phyloP scores from a whole-genome alignment of 35 echinoderm and acorn worm species.

The Eucidaris tribuloides region DNA sequence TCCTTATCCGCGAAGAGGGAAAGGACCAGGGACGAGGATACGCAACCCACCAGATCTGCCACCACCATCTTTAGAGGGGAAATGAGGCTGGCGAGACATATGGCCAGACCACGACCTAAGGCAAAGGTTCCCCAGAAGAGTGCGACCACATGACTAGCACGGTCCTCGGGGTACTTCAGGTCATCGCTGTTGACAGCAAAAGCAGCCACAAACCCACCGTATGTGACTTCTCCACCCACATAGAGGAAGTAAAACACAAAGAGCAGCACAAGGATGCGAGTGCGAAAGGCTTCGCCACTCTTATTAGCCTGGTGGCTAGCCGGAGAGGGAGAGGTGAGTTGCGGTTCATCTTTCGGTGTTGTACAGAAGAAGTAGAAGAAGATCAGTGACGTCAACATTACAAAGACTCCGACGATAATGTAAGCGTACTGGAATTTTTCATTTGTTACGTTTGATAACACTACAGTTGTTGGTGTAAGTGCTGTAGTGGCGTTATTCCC shows the following conservation, averaged over 20 bases:
- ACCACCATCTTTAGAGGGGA: slow-evolving; percentile 67
- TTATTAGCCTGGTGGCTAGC: too few relatives aligned
- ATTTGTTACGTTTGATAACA: background rate
- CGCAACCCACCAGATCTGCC: slow-evolving; percentile 41
- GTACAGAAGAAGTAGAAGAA: slow-evolving; percentile 88
- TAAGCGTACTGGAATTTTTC: slow-evolving; percentile 37
- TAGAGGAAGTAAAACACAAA: slow-evolving; percentile 91
- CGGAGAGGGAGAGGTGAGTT: too few relatives aligned
- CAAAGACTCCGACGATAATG: slow-evolving; percentile 62
- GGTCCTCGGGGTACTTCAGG: background rate
- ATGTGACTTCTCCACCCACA: slow-evolving; percentile 69
- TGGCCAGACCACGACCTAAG: slow-evolving; percentile 60
- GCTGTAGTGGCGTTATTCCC: background rate
- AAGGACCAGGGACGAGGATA: slow-evolving; percentile 27
- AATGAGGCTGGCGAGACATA: slow-evolving; percentile 63
- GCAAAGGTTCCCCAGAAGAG: slow-evolving; percentile 91
- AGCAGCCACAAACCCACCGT: slow-evolving; percentile 71
- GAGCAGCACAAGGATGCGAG: slow-evolving; percentile 39
- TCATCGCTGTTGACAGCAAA: slow-evolving; percentile 37
- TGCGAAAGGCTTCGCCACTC: slow-evolving; percentile 45
- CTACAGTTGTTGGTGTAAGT: background rate
- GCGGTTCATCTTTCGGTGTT: slow-evolving; percentile 17
- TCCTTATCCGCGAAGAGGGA: slow-evolving; percentile 15
- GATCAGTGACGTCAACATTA: background rate
- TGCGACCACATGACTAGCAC: slow-evolving; percentile 52